phyloP scores from a whole-genome alignment of 2,888 invertebrate species.

The Epinotia brunnichana region DNA sequence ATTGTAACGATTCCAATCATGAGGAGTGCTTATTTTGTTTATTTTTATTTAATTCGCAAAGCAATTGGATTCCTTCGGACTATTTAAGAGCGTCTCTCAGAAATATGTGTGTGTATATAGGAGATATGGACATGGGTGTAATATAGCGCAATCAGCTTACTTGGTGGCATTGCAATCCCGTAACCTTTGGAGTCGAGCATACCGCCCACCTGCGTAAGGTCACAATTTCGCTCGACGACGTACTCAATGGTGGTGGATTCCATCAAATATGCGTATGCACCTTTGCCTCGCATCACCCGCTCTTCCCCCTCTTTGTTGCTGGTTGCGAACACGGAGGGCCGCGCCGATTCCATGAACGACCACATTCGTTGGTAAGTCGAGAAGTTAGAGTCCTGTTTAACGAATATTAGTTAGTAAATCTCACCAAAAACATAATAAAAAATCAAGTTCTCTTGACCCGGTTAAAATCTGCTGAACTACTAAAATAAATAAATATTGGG shows the following conservation, averaged over 20 bases:
- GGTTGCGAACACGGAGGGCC: constrained; percentile 93
- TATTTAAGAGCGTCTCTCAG: no score
- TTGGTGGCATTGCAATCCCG: constrained; percentile 96
- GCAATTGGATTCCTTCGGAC: no score
- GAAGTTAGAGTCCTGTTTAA: constrained; percentile 92
- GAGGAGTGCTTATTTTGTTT: not conserved
- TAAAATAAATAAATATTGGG: no score
- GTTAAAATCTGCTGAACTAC: no score
- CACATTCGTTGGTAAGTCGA: constrained; percentile 98
- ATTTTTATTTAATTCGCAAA: no score
- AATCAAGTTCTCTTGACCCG: not conserved
- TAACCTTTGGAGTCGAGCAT: constrained; percentile 97
- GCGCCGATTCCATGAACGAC: constrained; percentile 95
- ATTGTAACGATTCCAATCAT: not conserved
- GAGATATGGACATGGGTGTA: not conserved
- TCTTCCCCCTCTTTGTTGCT: constrained; percentile 96
- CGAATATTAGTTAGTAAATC: not conserved
- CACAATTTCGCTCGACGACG: constrained; percentile 94
- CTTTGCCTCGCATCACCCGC: constrained; percentile 92
- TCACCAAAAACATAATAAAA: not conserved
- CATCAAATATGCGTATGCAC: constrained; percentile 97
- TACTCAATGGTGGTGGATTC: constrained; percentile 99
- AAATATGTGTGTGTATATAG: not conserved
- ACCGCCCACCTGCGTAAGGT: constrained; percentile 95
- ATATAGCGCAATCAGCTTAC: constrained; percentile 78